These are phyloP conservation scores for Leucophenga montana DNA, from an alignment of 2,888 invertebrate species.

Conservation along the genomic window DNA sequence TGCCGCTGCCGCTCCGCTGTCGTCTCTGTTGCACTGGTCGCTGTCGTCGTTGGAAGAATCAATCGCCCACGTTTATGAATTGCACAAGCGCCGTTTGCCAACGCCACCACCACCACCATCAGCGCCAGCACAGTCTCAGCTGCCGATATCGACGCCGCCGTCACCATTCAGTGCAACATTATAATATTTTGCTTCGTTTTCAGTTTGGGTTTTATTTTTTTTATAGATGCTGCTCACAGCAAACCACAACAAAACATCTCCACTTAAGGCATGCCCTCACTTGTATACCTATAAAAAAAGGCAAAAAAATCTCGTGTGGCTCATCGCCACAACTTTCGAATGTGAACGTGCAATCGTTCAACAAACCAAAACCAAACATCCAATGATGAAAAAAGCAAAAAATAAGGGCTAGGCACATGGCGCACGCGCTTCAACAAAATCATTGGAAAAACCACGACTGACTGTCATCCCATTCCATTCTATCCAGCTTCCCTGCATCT, in stretches of 20 bases:
- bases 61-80: slow-evolving; percentile 72
- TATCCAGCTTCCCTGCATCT: not conserved
- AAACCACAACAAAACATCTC: slow-evolving; percentile 64
- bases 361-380: slow-evolving; percentile 8
- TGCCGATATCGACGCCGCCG: slow-evolving; percentile 56
- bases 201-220: too few species aligned
- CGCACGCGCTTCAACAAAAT: slow-evolving; percentile 55
- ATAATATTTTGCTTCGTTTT: slow-evolving; percentile 50
- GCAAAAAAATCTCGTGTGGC: slow-evolving; percentile 5
- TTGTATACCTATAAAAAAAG: slow-evolving; percentile 12
- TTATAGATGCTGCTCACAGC: slow-evolving; percentile 48
- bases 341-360: slow-evolving; percentile 21
- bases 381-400: slow-evolving; percentile 36
- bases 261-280: slow-evolving; percentile 59
- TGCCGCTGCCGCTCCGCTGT: not conserved
- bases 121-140: slow-evolving; percentile 27
- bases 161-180: slow-evolving; percentile 59
- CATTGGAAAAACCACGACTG: too few species aligned
- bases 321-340: slow-evolving; percentile 25
- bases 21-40: not conserved
- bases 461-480: not conserved
- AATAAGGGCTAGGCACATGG: slow-evolving; percentile 64
- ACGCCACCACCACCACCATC: slow-evolving; percentile 37
- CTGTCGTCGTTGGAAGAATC: slow-evolving; percentile 51
- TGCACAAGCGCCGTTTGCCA: slow-evolving; percentile 47